Evolutionary conservation across 1,140 invertebrate genomes (phyloP).

Genomic region (Drosophila ironensis): DNA sequence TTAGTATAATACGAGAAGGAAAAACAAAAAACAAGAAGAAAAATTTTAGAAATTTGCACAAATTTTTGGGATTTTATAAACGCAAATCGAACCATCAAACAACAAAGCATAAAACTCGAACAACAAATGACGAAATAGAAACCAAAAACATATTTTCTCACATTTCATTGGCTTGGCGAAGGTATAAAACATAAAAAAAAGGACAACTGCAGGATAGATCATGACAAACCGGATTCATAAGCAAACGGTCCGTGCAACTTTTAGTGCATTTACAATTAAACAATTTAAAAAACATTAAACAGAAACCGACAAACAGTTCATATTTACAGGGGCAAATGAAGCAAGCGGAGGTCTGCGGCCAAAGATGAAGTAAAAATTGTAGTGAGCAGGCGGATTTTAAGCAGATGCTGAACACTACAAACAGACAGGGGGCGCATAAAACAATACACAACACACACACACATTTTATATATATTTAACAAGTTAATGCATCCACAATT

Average conservation of each 20-base stretch:
- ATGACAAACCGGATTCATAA: constrained; percentile 25
- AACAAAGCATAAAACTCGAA: constrained; percentile 49
- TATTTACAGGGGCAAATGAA: constrained; percentile 56
- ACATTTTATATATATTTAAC: constrained; percentile 46
- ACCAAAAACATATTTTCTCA: constrained; percentile 65
- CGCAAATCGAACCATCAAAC: constrained; percentile 27
- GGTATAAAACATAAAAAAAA: constrained; percentile 39
- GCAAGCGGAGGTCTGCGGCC: constrained; percentile 53
- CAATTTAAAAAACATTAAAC: constrained; percentile 3
- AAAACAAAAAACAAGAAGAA: constrained; percentile 35
- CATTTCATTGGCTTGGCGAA: constrained; percentile 71
- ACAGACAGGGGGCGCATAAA: constrained; percentile 1
- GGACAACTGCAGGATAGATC: constrained; percentile 28
- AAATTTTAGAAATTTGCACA: constrained; percentile 76
- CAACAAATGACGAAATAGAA: constrained; percentile 43
- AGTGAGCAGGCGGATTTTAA: constrained; percentile 47
- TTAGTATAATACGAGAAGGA: constrained; percentile 58
- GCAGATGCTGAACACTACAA: background rate
- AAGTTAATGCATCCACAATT: constrained; percentile 25
- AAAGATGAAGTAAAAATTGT: constrained; percentile 68
- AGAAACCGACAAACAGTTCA: constrained; percentile 49
- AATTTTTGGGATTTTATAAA: constrained; percentile 80
- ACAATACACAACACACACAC: constrained; percentile 38
- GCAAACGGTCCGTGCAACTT: constrained; percentile 73
- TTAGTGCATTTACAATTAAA: constrained; percentile 73